phyloP scores from a whole-genome alignment of 2,113 vertebrate genomes.

The Lepus europaeus region DNA sequence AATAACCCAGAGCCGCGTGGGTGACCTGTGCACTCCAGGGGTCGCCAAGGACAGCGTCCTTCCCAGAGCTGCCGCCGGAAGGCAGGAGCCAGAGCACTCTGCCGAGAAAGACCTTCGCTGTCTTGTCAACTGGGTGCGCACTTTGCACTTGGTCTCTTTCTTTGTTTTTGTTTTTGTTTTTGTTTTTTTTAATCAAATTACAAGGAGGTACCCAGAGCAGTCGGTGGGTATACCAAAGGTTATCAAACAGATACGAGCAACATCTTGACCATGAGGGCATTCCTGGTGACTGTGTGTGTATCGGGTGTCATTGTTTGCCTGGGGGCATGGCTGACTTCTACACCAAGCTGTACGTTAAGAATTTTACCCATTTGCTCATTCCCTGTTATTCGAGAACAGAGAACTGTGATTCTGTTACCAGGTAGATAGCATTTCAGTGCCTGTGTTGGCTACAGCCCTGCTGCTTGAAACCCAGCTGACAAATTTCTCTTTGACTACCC shows the following conservation, averaged over 20 bases:
- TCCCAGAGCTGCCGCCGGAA: neutral
- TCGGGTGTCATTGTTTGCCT: neutral
- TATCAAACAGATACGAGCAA: neutral
- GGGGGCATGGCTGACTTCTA: neutral
- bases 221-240: constrained; percentile 33
- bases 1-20: constrained; percentile 70
- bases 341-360: neutral
- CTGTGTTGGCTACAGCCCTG: neutral
- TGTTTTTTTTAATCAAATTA: constrained; percentile 11
- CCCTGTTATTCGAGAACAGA: constrained; percentile 48
- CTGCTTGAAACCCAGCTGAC: neutral
- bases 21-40: constrained; percentile 63
- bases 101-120: constrained; percentile 61
- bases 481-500: constrained; percentile 29
- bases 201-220: constrained; percentile 39
- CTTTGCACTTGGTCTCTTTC: constrained; percentile 70
- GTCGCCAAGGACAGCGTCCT: constrained; percentile 45
- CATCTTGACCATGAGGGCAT: neutral
- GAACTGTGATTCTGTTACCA: neutral
- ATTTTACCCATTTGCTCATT: neutral
- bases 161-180: neutral
- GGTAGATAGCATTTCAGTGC: neutral
- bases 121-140: constrained; percentile 70
- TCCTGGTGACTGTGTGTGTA: neutral
- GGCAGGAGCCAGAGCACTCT: neutral